phyloP scores from a whole-genome alignment of 2,113 vertebrate genomes.

The Neogobius melanostomus region DNA sequence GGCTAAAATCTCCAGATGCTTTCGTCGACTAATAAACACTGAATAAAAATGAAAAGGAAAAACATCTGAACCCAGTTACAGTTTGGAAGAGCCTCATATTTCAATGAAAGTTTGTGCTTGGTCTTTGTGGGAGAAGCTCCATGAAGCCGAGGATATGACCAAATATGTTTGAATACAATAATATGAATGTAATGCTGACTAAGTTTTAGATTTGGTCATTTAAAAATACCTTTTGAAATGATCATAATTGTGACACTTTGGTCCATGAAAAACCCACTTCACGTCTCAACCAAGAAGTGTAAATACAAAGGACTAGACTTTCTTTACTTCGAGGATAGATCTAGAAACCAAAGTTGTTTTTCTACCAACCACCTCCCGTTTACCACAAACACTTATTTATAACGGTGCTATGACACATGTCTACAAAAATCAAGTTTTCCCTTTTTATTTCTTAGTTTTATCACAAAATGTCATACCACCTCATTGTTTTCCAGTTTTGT shows the following conservation, averaged over 20 bases:
- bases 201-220: no score
- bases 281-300: conserved; percentile 4
- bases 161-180: neutral
- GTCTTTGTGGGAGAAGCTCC: no score
- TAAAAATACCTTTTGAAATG: neutral
- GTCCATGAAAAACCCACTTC: neutral
- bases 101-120: no score
- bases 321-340: neutral
- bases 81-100: no score
- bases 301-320: neutral
- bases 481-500: neutral
- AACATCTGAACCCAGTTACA: no score
- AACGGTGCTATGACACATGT: neutral
- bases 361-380: neutral
- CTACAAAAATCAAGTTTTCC: neutral
- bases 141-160: neutral
- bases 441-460: neutral
- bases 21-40: no score
- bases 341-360: conserved; percentile 14
- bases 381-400: neutral
- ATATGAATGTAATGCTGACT: no score
- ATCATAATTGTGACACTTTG: neutral
- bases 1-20: no score
- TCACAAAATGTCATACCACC: neutral
- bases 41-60: no score